phyloP scores from a whole-genome alignment of 1,140 invertebrate species.

The Telenomus remus region DNA sequence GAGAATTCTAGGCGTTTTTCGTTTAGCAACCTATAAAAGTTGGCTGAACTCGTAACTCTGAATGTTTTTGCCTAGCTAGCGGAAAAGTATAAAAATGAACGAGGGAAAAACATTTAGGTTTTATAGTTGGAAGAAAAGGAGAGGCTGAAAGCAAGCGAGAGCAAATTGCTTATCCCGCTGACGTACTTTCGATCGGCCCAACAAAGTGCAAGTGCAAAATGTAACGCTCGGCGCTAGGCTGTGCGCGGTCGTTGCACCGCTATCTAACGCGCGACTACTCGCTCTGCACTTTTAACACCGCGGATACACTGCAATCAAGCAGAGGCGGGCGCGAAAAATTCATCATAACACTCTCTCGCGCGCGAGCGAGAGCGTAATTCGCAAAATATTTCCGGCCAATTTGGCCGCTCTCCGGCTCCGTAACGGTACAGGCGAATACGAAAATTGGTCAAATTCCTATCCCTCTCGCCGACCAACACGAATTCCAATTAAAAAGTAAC shows the following conservation, averaged over 20 bases:
- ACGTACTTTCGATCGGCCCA: constrained; percentile 52
- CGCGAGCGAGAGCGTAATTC: constrained; percentile 7
- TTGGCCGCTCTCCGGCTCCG: constrained; percentile 1
- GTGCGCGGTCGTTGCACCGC: constrained; percentile 53
- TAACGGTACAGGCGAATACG: constrained; percentile 17
- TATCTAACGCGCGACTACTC: constrained; percentile 37
- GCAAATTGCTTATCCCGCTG: constrained; percentile 44
- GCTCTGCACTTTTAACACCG: constrained; percentile 25
- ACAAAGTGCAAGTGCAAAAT: constrained; percentile 55
- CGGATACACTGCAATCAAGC: constrained; percentile 18
- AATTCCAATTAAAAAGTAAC: constrained; percentile 16
- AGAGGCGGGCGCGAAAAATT: constrained; percentile 34
- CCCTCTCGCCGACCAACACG: neutral
- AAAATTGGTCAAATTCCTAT: constrained; percentile 16
- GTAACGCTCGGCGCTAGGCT: constrained; percentile 47
- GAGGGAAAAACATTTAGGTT: constrained; percentile 27
- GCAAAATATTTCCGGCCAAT: constrained; percentile 22
- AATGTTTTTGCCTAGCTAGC: constrained; percentile 23
- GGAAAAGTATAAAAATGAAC: constrained; percentile 49
- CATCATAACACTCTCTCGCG: constrained; percentile 6
- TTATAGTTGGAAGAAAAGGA: constrained; percentile 39
- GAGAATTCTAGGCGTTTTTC: too few species aligned
- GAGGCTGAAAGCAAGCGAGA: constrained; percentile 22
- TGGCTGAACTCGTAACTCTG: constrained; percentile 27
- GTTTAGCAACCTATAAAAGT: constrained; percentile 12